Evolutionary conservation across 2,113 vertebrate genomes (phyloP).

Genomic region (Cricetomys ansorgei): DNA sequence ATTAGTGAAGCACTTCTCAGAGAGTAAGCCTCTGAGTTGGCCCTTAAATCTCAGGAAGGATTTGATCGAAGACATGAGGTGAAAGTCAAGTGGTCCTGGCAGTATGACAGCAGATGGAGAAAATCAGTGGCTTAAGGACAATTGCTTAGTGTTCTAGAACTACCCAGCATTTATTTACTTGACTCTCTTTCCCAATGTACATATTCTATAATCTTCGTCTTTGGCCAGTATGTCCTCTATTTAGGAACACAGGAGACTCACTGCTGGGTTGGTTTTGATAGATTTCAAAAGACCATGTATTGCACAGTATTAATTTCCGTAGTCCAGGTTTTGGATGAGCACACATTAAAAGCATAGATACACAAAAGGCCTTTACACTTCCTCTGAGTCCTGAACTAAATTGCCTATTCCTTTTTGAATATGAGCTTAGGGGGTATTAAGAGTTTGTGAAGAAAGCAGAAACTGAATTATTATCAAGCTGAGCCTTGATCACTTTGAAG

Average conservation of each 20-base stretch:
- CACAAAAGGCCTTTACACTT: conserved; percentile 64
- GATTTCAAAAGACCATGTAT: background rate
- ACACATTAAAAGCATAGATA: conserved; percentile 49
- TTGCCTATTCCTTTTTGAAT: conserved; percentile 68
- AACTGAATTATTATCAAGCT: conserved; percentile 80
- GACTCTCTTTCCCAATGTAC: background rate
- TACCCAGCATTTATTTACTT: background rate
- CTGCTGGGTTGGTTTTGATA: conserved; percentile 2
- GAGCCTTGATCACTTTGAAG: conserved; percentile 74
- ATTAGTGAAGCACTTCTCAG: background rate
- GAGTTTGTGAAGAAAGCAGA: conserved; percentile 77
- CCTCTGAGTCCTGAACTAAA: conserved; percentile 77
- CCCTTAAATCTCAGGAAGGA: background rate
- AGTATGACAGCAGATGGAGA: background rate
- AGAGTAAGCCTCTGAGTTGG: background rate
- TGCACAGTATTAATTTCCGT: conserved; percentile 72
- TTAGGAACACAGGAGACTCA: conserved; percentile 11
- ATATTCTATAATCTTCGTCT: background rate
- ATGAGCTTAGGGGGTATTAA: conserved; percentile 52
- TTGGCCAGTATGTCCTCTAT: background rate
- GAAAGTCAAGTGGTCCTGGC: background rate
- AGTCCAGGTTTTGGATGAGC: conserved; percentile 54
- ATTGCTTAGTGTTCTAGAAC: background rate
- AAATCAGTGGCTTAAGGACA: background rate
- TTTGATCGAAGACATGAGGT: background rate